phyloP scores from a whole-genome alignment of 2,113 vertebrate species.

The Aldabrachelys gigantea region DNA sequence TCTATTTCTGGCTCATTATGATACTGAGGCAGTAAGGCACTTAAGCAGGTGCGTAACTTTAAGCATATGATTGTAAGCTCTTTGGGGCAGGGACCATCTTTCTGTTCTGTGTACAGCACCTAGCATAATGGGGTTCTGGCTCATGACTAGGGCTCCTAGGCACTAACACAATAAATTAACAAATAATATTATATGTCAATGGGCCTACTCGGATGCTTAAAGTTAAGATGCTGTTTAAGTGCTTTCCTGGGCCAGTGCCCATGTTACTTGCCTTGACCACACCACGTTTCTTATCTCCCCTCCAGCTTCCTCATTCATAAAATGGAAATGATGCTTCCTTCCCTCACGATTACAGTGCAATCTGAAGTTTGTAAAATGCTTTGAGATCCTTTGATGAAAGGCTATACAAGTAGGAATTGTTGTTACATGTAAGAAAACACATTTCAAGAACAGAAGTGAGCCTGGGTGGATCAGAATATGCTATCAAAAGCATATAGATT shows the following conservation, averaged over 20 bases:
- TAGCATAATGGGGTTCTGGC: neutral
- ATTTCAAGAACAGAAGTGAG: neutral
- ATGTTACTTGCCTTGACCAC: neutral
- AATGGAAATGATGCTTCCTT: neutral
- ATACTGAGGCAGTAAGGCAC: neutral
- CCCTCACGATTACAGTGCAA: neutral
- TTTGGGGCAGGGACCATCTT: neutral
- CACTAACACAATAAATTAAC: neutral
- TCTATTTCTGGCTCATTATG: neutral
- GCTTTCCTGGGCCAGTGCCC: fast-evolving
- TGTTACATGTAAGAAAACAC: neutral
- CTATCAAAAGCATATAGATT: neutral
- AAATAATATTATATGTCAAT: neutral
- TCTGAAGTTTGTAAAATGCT: neutral
- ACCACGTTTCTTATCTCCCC: neutral
- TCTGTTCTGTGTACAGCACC: neutral
- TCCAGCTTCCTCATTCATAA: neutral
- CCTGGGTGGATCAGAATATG: neutral
- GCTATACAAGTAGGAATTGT: neutral
- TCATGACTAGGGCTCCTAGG: neutral
- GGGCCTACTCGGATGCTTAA: fast-evolving
- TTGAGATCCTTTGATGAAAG: neutral
- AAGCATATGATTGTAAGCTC: neutral
- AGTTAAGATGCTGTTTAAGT: neutral
- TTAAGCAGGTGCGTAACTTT: neutral